These are phyloP conservation scores for Thymelicus acteon DNA, from an alignment of 2,888 invertebrate genomes.

Conservation along the genomic window DNA sequence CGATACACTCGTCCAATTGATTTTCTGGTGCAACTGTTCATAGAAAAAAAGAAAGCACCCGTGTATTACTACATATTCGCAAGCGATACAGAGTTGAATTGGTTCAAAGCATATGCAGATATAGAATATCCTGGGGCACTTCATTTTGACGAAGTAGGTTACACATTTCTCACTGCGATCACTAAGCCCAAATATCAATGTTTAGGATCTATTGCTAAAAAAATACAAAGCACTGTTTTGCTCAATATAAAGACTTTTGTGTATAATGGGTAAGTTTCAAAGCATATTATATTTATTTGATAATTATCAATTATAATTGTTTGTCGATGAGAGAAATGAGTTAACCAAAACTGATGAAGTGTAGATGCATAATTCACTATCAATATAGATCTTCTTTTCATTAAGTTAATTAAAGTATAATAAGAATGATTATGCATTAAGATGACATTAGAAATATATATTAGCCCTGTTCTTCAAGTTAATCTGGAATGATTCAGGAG, in stretches of 20 bases:
- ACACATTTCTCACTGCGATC: not conserved
- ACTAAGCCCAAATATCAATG: constrained; percentile 8
- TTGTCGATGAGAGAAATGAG: too few relatives aligned
- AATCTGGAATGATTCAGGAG: too few relatives aligned
- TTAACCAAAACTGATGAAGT: too few relatives aligned
- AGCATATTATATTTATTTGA: not conserved
- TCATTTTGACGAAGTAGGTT: constrained; percentile 2
- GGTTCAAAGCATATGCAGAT: not conserved
- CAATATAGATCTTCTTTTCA: too few relatives aligned
- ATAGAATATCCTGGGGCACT: constrained; percentile 14
- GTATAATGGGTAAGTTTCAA: not conserved
- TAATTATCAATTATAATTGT: too few relatives aligned
- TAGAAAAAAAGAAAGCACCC: constrained; percentile 29
- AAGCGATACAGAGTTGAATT: constrained; percentile 38
- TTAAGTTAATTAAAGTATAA: too few relatives aligned
- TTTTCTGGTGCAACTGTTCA: constrained; percentile 40
- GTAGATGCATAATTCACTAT: too few relatives aligned
- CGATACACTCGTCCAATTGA: constrained; percentile 42
- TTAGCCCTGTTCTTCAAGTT: too few relatives aligned
- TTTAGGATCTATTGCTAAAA: not conserved
- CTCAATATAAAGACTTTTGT: not conserved
- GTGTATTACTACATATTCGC: constrained; percentile 45
- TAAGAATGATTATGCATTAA: too few relatives aligned
- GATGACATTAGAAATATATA: too few relatives aligned
- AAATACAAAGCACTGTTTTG: not conserved